Base-by-base conservation (phyloP, 2,797 vertebrate genomes). In the Acrossocheilus wenchowensis region DNA sequence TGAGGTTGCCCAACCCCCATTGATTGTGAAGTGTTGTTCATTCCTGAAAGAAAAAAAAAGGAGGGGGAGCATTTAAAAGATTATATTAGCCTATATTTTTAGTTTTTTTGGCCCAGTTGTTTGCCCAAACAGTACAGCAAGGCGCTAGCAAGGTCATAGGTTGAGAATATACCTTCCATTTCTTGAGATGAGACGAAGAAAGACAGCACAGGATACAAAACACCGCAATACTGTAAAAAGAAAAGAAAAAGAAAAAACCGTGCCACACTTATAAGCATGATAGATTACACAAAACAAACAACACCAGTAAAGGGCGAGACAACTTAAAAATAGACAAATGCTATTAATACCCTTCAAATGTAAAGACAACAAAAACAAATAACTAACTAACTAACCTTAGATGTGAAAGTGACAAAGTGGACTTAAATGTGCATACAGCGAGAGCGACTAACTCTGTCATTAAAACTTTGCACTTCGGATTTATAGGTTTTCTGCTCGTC, bases 1-100 rank as follows among this genome's bases (percentile, higher is more conserved):
- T 91, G 90, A 75, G 86, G 85, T 82, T 91, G 91, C 79, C 90
- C 92, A 88, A 81, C 89, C 89, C 91, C 92, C 78, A 89, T 88
- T 62, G 87, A 84, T 69, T 92, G 92, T 89, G 89, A 87, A 80
- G 89, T 81, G 87, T 89, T 82, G 87, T 89, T 90, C 14, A 64
- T 30, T 64, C 62, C 62, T 64, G 26, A 36, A 36, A 4, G 12
- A 62, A 4, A 1, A n/a, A 21, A 11, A 11, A 9, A 12, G 2
- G 34, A 36, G 36, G 1, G 9, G 1, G 9, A 8, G 9, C 41
- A 43, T 43, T 43, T 43, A 2, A 2, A 43, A 10, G 41, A 10
- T 43, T 43, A 43, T 43, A 43, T 43, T 43, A 10, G 34, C 34
- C 34, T 34, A 34, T 34, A 34, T 34, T 39, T 26, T 26, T 26